phyloP scores from a whole-genome alignment of 2,113 vertebrate genomes.

The Nicator chloris region DNA sequence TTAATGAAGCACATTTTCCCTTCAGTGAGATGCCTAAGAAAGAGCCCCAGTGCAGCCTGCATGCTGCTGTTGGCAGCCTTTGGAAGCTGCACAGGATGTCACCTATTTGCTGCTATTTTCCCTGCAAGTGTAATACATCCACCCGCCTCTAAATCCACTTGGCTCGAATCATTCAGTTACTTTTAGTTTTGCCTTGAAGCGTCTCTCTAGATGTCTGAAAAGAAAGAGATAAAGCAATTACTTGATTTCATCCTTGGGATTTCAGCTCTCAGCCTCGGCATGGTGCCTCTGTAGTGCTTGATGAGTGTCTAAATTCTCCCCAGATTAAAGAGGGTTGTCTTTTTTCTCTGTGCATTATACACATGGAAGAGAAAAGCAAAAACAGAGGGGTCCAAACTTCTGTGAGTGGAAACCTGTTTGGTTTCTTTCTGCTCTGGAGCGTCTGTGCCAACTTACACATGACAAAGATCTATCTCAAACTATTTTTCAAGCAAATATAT shows the following conservation, averaged over 20 bases:
- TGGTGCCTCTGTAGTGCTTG: conserved; percentile 56
- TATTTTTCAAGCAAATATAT: neutral
- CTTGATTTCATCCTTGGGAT: conserved; percentile 58
- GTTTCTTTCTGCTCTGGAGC: neutral
- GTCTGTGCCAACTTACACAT: neutral
- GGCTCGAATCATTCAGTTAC: neutral
- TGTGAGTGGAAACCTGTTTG: neutral
- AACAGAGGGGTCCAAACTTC: conserved; percentile 9
- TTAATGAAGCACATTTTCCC: neutral
- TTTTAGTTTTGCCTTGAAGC: conserved; percentile 35
- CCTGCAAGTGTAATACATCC: neutral
- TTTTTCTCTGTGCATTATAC: neutral
- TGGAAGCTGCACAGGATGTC: neutral
- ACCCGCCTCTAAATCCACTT: neutral
- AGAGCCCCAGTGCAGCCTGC: neutral
- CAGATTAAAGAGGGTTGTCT: conserved; percentile 41
- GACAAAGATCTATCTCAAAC: neutral
- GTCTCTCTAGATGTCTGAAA: conserved; percentile 26
- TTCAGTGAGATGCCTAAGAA: neutral
- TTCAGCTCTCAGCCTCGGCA: conserved; percentile 13
- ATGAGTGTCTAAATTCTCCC: conserved; percentile 47
- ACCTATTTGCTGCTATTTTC: neutral
- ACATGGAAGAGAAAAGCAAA: neutral
- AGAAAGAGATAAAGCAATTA: conserved; percentile 57
- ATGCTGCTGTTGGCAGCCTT: neutral